Base-by-base conservation (phyloP, 1,140 invertebrate genomes). In the Drosophila guanche region DNA sequence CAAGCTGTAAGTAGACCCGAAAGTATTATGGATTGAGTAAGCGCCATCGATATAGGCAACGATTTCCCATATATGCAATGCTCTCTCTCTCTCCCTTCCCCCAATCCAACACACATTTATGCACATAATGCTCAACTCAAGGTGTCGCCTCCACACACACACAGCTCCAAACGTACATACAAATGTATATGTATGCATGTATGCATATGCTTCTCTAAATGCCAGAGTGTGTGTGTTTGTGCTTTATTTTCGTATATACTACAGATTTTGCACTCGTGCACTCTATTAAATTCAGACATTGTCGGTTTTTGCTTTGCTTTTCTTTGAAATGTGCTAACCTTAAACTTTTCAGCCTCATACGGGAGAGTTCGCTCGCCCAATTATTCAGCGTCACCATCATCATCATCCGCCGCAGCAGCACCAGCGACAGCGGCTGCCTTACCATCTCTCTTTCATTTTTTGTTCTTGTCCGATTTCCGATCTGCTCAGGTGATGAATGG, bases 1-100 rank as follows among this genome's bases (percentile, higher is more conserved):
- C 90, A 91, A 75, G 77, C 89, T 53, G 89, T 90, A 86, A 90
- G 89, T 90, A 59, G 42, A 59, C 56, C 41, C 33, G 20, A 22
- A 33, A 46, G 20, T 20, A 53, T 4, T 20, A 23, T 29, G 40
- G 2, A 43, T 23, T 33, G 10, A 50, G 40, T 42, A 70, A 71
- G 68, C 48, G 66, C 40, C 45, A 76, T 76, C 33, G 33, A 37
- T 37, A 37, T 37, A 37, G 33, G 8, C 33, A 37, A 37, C 33
- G 33, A 37, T 69, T 52, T 16, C 23, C 33, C 25, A 27, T 66
- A 46, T 47, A 53, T 67, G 33, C 50, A 37, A 43, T 42, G 20
- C 52, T 50, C 29, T 43, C 25, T 27, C 29, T 33, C 16, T 20
- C 16, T 20, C 16, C 16, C 16, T 20, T 20, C 16, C 16, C 16